These are phyloP conservation scores for Pomacea canaliculata DNA, from an alignment of 2,888 invertebrate species.

Conservation along the genomic window DNA sequence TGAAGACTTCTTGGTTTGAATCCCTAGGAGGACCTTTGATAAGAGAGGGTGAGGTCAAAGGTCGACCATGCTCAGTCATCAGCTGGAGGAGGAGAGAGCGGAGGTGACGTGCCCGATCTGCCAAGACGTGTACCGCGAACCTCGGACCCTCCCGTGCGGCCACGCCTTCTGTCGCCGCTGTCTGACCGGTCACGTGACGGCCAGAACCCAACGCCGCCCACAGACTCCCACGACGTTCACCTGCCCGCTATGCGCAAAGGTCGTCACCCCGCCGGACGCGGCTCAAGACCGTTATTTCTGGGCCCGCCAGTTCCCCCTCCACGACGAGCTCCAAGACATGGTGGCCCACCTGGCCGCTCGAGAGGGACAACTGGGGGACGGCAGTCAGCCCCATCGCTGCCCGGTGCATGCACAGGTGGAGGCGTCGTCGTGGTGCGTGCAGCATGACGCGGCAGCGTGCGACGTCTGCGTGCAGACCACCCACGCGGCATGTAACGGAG, in stretches of 20 bases:
- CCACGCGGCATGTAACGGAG: neutral
- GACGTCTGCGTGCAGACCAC: neutral
- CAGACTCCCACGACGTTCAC: neutral
- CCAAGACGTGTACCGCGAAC: constrained; percentile 11
- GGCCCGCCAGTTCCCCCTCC: constrained; percentile 8
- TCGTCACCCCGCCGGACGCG: constrained; percentile 10
- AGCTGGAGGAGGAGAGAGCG: neutral
- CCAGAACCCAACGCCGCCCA: neutral
- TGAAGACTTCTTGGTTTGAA: too few species aligned
- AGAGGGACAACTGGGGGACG: too few species aligned
- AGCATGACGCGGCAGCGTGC: constrained; percentile 8
- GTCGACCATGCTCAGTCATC: too few species aligned
- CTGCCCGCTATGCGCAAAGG: constrained; percentile 1
- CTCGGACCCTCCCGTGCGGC: neutral
- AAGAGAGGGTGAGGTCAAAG: too few species aligned
- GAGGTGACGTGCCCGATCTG: constrained; percentile 16
- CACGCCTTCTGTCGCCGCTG: constrained; percentile 13
- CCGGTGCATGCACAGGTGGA: neutral
- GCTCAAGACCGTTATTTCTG: constrained; percentile 1
- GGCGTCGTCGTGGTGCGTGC: constrained; percentile 6
- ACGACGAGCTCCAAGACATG: neutral
- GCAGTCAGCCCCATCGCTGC: neutral
- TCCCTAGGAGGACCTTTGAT: too few species aligned
- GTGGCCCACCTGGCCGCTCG: neutral
- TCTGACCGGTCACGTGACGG: constrained; percentile 9